Conservation (phyloP, 1,140 invertebrate species). For the Anastrepha obliqua region DNA sequence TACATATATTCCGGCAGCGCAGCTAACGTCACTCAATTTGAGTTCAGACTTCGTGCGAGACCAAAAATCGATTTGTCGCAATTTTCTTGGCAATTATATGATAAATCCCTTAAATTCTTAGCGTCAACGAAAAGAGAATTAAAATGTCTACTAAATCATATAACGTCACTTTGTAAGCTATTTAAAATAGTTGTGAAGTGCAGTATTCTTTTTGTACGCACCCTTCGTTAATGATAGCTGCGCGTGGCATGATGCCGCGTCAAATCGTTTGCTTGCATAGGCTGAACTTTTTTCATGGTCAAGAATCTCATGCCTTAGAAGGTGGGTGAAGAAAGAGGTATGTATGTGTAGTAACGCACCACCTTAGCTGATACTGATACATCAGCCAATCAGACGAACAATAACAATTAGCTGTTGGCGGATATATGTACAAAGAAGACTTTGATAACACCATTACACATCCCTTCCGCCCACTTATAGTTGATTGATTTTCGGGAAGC, state of each 20-base stretch:
- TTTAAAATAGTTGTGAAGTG: no score
- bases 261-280: no score
- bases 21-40: not conserved
- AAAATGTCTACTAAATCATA: no score
- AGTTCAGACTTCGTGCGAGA: not conserved
- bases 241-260: no score
- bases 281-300: not conserved
- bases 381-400: not conserved
- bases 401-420: not conserved
- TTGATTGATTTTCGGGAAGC: not conserved
- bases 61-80: constrained; percentile 47
- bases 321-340: not conserved
- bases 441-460: no score
- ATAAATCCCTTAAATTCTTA: not conserved
- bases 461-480: no score
- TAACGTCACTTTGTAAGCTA: no score
- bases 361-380: not conserved
- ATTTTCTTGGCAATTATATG: not conserved
- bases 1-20: not conserved
- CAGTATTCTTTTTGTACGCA: no score
- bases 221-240: no score
- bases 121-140: no score
- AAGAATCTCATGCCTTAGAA: not conserved
- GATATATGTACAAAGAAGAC: no score
- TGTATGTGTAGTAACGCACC: not conserved